phyloP scores from a whole-genome alignment of 2,888 invertebrate species.

The Dryadula phaetusa region DNA sequence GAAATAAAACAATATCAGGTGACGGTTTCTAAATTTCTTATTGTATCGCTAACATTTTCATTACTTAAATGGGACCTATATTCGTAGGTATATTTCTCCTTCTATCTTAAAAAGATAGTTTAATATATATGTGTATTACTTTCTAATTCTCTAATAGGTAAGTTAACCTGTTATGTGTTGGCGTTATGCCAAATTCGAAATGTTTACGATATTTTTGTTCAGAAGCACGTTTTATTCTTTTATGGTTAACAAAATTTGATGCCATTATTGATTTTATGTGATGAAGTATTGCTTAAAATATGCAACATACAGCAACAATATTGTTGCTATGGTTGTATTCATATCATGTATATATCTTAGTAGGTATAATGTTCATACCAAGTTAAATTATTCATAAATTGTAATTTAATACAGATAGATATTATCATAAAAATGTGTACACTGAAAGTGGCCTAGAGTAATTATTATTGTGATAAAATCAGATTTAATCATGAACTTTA shows the following conservation, averaged over 20 bases:
- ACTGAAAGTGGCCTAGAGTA: background rate
- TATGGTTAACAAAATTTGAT: slow-evolving; percentile 63
- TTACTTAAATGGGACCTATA: background rate
- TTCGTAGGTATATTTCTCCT: background rate
- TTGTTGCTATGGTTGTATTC: slow-evolving; percentile 26
- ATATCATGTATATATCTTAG: no score
- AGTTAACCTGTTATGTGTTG: slow-evolving; percentile 71
- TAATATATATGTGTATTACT: background rate
- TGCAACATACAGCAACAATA: background rate
- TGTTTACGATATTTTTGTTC: slow-evolving; percentile 81
- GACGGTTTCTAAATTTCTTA: slow-evolving; percentile 51
- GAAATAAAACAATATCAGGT: slow-evolving; percentile 67
- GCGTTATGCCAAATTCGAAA: slow-evolving; percentile 66
- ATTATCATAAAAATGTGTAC: background rate
- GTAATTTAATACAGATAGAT: background rate
- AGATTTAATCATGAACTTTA: background rate
- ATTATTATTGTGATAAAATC: background rate
- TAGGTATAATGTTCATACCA: background rate
- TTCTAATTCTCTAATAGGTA: slow-evolving; percentile 19
- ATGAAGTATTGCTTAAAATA: slow-evolving; percentile 2
- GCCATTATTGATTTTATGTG: slow-evolving; percentile 41
- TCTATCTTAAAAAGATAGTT: background rate
- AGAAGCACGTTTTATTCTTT: slow-evolving; percentile 72
- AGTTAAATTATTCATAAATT: background rate
- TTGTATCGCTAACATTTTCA: background rate